A percentile compares a stretch with the other conserved stretches of the same genome.
phyloP scores from a whole-genome alignment of 2,113 vertebrate genomes.

The Rhinopomastus cyanomelas region DNA sequence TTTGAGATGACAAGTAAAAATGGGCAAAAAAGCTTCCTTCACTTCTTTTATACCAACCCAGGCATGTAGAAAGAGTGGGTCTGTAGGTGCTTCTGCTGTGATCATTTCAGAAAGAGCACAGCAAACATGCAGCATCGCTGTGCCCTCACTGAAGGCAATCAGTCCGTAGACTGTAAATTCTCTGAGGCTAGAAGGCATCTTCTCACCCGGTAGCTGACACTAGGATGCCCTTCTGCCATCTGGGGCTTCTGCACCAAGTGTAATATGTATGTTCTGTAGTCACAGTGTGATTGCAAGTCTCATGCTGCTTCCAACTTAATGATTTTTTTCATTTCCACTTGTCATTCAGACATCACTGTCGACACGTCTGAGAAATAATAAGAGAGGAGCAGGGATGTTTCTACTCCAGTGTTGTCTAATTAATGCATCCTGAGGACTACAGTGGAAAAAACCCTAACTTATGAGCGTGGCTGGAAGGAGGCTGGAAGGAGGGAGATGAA shows the following conservation, averaged over 20 bases:
- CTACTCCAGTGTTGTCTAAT: not conserved
- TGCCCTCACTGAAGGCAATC: not conserved
- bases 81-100: not conserved
- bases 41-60: not conserved
- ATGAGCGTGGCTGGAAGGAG: not conserved
- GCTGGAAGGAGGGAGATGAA: not conserved
- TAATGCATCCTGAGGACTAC: conserved; percentile 34
- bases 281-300: conserved; percentile 17
- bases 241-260: not conserved
- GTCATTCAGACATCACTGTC: conserved; percentile 36
- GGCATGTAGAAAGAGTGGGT: not conserved
- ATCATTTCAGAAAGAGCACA: conserved; percentile 6
- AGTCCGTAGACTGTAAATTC: not conserved
- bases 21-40: not conserved
- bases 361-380: not conserved
- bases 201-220: not conserved
- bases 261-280: not conserved
- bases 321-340: conserved; percentile 24
- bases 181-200: not conserved
- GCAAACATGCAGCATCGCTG: not conserved
- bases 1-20: conserved; percentile 13
- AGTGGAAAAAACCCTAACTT: not conserved
- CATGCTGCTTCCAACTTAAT: not conserved
- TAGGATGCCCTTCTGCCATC: not conserved
- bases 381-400: not conserved